These are phyloP conservation scores for Mesocricetus auratus DNA, from an alignment of 2,113 vertebrate genomes.

Conservation along the genomic window DNA sequence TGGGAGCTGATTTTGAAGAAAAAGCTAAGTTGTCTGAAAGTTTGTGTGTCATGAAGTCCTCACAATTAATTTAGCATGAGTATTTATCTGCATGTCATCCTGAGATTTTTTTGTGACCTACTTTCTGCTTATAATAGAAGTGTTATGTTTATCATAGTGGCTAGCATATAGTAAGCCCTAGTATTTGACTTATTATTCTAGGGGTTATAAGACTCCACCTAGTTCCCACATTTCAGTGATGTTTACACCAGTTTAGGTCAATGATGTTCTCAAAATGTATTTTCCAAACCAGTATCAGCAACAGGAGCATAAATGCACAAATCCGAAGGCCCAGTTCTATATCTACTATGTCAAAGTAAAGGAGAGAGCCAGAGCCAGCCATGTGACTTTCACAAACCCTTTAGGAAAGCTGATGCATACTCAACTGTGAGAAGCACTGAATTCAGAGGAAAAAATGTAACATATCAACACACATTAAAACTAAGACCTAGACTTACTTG, in stretches of 20 bases:
- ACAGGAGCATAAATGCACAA: not conserved
- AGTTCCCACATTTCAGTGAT: slow-evolving; percentile 57
- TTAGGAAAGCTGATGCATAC: not conserved
- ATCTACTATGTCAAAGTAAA: slow-evolving; percentile 18
- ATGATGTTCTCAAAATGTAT: not conserved
- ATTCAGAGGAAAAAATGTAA: not conserved
- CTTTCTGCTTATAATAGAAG: slow-evolving; percentile 3
- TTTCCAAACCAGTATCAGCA: not conserved
- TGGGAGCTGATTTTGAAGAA: not conserved
- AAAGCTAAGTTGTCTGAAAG: not conserved
- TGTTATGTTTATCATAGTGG: not conserved
- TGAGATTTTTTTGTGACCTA: not conserved
- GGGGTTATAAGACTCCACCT: not conserved
- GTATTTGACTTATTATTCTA: slow-evolving; percentile 15
- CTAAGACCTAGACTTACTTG: slow-evolving; percentile 12
- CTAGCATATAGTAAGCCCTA: not conserved
- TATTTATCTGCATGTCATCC: not conserved
- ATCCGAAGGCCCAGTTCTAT: not conserved
- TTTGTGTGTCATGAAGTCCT: not conserved
- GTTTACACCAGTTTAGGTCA: not conserved
- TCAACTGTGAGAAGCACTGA: slow-evolving; percentile 15
- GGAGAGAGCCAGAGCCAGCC: not conserved
- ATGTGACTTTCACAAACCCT: not conserved
- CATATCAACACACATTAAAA: not conserved
- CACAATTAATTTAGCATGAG: not conserved